These are phyloP conservation scores for Pygathrix nemaeus DNA, from an alignment of 2,113 vertebrate genomes.

Conservation along the genomic window DNA sequence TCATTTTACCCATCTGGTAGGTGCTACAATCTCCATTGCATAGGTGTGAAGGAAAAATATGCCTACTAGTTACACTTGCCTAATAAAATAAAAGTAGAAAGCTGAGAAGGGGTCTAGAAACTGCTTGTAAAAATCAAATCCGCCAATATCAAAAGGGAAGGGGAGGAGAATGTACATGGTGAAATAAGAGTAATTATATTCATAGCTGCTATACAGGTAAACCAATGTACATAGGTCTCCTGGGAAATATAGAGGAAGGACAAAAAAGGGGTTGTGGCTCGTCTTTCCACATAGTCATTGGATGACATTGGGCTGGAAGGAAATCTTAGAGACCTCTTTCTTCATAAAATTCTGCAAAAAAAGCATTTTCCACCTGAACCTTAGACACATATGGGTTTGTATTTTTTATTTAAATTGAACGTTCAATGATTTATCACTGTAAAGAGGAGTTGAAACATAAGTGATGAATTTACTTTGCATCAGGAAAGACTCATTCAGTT, in stretches of 20 bases:
- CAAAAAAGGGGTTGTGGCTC: background rate
- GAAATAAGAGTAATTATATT: background rate
- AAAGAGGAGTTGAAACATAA: background rate
- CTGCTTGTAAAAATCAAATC: background rate
- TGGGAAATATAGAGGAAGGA: background rate
- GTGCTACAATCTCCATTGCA: background rate
- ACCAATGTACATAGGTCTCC: background rate
- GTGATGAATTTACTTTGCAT: background rate
- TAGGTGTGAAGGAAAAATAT: background rate
- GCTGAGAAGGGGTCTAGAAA: background rate
- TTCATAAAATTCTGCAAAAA: background rate
- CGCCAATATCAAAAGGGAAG: background rate
- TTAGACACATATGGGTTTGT: background rate
- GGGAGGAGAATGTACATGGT: background rate
- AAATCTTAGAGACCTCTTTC: background rate
- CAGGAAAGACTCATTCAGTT: background rate
- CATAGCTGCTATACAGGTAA: background rate
- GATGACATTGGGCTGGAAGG: background rate
- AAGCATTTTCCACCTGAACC: background rate
- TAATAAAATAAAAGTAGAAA: background rate
- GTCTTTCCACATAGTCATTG: background rate
- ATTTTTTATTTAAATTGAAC: slow-evolving; percentile 18
- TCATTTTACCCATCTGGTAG: background rate
- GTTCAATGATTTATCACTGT: background rate
- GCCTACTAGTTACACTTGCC: background rate